Evolutionary conservation across 2,113 vertebrate species (phyloP), one percentile per base, ranked within the genome.

Genomic region (Vulpes lagopus): DNA sequence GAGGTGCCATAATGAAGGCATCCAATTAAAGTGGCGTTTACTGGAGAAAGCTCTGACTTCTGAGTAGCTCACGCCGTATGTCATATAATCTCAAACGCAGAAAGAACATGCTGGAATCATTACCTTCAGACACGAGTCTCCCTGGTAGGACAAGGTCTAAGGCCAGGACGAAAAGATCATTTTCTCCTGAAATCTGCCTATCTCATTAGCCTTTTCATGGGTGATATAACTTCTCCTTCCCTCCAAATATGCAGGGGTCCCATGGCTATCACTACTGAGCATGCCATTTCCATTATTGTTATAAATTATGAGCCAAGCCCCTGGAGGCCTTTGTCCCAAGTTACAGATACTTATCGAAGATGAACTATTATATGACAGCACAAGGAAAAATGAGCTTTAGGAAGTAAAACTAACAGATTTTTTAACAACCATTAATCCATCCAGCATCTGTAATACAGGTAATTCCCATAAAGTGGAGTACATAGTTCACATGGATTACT

Each of bases 191-290:
- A 95, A 96, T 97, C 97, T 98, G 98, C 94, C 95, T 86, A 94
- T 94, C 95, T 98, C 96, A 80, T 98, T 98, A 98, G 92, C 67
- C 83, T 94, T 96, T 98, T 78, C 97, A 94, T 96, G 97, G 96
- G 67, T 85, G 95, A 98, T 94, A 93, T 38, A 95, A 90, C 79
- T 97, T 96, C 82, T 87, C 92, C 73, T 95, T 97, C 62, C 67
- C 87, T 94, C 83, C 23, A 83, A 59, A 89, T 73, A 84, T 19
- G 38, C 74, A 60, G 2, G 51, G 32, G 90, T 94, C 94, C 96
- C 95, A 10, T 95, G 92, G 73, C 96, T 92, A 95, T 89, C 79
- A 71, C 90, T 93, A 55, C 27, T 20, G 49, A 97, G 67, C 82
- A 83, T 95, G 92, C 62, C 94, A 80, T 80, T 97, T 96, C 53